Evolutionary conservation across 1,140 invertebrate genomes (phyloP).

Genomic region (Gryon sp.): DNA sequence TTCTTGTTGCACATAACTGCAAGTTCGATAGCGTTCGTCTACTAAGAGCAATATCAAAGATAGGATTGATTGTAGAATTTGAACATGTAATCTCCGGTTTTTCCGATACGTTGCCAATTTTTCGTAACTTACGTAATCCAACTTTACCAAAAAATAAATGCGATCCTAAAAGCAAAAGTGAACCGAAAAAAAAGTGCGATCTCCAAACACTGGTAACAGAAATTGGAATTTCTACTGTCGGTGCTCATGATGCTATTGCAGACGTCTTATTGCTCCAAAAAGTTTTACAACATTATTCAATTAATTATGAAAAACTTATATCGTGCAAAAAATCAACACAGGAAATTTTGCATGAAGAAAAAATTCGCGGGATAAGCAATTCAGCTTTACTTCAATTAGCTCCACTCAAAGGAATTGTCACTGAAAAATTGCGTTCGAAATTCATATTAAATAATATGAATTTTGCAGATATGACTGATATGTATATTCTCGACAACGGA

Average conservation of each 20-base stretch:
- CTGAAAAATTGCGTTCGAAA: neutral
- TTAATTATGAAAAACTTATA: neutral
- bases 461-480: no score
- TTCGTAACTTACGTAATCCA: neutral
- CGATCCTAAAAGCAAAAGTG: no score
- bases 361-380: neutral
- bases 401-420: neutral
- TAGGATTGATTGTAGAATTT: slow-evolving; percentile 2
- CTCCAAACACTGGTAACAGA: slow-evolving; percentile 3
- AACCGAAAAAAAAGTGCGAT: neutral
- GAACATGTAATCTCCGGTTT: neutral
- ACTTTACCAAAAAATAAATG: no score
- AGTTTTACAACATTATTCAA: neutral
- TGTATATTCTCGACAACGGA: no score
- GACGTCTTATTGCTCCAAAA: neutral
- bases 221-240: neutral
- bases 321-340: neutral
- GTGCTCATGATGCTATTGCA: slow-evolving; percentile 8
- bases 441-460: neutral
- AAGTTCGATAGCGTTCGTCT: slow-evolving; percentile 41
- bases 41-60: slow-evolving; percentile 18
- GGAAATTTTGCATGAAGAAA: neutral
- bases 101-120: slow-evolving; percentile 4
- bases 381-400: neutral
- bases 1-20: slow-evolving; percentile 49